Base-by-base conservation (phyloP, 1,140 invertebrate genomes). In the Trachymyrmex septentrionalis region DNA sequence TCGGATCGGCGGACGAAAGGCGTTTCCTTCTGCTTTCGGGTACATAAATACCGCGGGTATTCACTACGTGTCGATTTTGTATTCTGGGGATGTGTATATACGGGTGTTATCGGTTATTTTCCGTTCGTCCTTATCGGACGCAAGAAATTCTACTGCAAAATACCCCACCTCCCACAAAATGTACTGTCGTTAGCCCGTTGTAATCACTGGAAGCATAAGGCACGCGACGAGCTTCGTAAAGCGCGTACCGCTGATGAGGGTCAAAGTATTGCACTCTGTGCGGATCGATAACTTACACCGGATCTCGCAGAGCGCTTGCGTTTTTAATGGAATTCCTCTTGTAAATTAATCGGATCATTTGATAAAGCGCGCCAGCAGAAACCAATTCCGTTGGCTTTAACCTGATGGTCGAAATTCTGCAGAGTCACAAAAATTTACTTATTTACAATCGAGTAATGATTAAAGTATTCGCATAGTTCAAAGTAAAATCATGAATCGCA, bases 31-130 rank as follows among this genome's bases (percentile, higher is more conserved):
- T 66, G 5, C 50, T 48, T 55, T 19, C 14, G 24, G 19, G 57
- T 16, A 19, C 16, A 55, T 84, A 84, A 84, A 84, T 57, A 55
- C 38, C 38, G 3, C 24, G 69, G 44, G 55, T 21, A 84, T 84
- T 84, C 55, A 53, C n/a, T 14, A 14, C 14, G 48, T 19, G 7
- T 14, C 9, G 34, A 34, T 55, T 73, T 55, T 61, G n/a, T 61
- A 82, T 59, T 61, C 24, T 24, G 19, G 16, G 19, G 6, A 16
- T 80, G 14, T 19, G 5, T 55, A 69, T 61, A 63, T 21, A 75
- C 12, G 16, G 4, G 27, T 59, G 53, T 67, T 81, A 81, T 81
- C 78, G 78, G 80, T 84, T 73, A 75, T 84, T 75, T 75, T 63
- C 24, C 14, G 48, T 82, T 82, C 80, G 24, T 21, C 38, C 53